Evolutionary conservation across 2,797 vertebrate species (phyloP).

Genomic region (Poecile montanus): DNA sequence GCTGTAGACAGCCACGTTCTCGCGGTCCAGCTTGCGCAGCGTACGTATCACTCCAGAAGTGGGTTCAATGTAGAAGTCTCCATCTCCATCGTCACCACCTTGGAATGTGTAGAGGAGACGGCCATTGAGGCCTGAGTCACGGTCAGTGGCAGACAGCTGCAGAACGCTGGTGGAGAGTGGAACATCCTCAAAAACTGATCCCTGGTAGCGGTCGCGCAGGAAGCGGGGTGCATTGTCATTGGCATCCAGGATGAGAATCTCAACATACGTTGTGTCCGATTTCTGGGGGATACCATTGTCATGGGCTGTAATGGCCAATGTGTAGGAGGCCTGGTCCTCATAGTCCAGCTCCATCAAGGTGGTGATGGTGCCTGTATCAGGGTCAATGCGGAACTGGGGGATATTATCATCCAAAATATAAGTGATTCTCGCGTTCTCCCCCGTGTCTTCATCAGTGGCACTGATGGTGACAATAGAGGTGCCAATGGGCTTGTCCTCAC

Average conservation of each 20-base stretch:
- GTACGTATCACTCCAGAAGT: constrained; percentile 95
- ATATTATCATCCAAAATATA: constrained; percentile 94
- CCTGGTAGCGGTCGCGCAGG: constrained; percentile 88
- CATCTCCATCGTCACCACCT: constrained; percentile 92
- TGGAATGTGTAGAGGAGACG: constrained; percentile 91
- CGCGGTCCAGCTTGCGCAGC: constrained; percentile 89
- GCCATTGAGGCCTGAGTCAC: constrained; percentile 90
- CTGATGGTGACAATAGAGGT: constrained; percentile 89
- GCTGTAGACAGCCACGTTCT: constrained; percentile 90
- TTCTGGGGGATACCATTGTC: constrained; percentile 98
- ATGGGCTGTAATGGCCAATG: constrained; percentile 89
- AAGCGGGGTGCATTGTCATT: constrained; percentile 93
- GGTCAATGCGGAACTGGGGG: constrained; percentile 93
- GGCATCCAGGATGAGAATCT: constrained; percentile 91
- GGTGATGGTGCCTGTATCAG: constrained; percentile 89
- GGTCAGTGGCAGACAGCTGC: constrained; percentile 92
- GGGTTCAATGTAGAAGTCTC: constrained; percentile 92
- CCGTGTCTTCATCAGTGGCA: constrained; percentile 94
- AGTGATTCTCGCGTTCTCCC: constrained; percentile 94
- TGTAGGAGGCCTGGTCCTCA: constrained; percentile 93
- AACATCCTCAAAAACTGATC: constrained; percentile 89
- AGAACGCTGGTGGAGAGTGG: constrained; percentile 90
- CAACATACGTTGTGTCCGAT: constrained; percentile 93
- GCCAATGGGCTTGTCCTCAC: constrained; percentile 89
- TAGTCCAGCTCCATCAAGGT: constrained; percentile 94